Evolutionary conservation across 2,113 vertebrate genomes (phyloP), one percentile per base, ranked within the genome.

Genomic region (Pollimyrus isidori): DNA sequence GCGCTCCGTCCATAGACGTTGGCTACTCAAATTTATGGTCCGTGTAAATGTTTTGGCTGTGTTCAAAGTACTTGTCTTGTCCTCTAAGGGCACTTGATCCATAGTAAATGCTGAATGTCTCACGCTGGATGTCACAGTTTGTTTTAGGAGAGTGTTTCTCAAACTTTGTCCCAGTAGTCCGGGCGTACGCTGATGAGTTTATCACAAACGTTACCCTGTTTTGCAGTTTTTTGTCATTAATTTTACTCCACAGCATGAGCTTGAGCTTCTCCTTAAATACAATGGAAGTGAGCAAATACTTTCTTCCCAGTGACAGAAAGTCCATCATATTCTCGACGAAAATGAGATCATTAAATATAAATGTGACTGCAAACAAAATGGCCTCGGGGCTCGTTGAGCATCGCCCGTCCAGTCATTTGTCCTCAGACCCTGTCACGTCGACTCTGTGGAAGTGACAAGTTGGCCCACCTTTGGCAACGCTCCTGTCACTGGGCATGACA

Each of bases 81-180:
- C 52, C 52, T 89, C 45, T 56, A 73, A 84, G 76, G n/a, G 50
- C 80, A 56, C 49, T 62, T 58, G 52, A 58, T 58, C 50, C 76
- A 9, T 58, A 46, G 53, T 39, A 58, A 42, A 89, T 46, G 50
- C 39, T 49, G 42, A 50, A 53, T 52, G 45, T 80, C 46, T 80
- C 7, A 9, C 48, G 17, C 45, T 88, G 19, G 46, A 50, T 4
- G 23, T 30, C 86, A 17, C 86, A 53, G 89, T 88, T 87, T 90
- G 90, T 91, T 87, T 90, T 46, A n/a, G 45, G 39, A 52, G 76
- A 46, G 87, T 92, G 89, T 69, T 50, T n/a, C 42, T 84, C 35
- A 7, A n/a, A 46, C 42, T 58, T 90, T 76, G 19, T 88, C 89
- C 83, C 89, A 91, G 90, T 93, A 93, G 88, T 89, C 90, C 91